phyloP scores from a whole-genome alignment of 1,140 invertebrate species.

The Ganaspis sp. region DNA sequence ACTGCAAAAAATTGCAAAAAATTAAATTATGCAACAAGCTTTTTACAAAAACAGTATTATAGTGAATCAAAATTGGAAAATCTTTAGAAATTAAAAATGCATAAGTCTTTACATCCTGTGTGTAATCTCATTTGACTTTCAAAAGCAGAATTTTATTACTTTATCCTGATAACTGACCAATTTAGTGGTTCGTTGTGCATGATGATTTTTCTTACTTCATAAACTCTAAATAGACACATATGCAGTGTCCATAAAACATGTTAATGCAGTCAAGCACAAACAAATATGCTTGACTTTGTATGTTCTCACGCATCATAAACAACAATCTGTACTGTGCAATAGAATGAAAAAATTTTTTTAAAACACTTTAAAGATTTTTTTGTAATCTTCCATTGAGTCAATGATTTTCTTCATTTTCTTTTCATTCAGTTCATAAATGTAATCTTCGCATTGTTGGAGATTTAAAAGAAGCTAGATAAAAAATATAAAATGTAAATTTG shows the following conservation, averaged over 20 bases:
- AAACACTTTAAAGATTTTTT: not conserved
- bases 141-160: not conserved
- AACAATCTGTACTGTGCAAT: not conserved
- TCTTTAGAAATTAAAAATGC: not conserved
- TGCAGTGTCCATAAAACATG: not conserved
- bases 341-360: not conserved
- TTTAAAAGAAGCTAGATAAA: too few species aligned
- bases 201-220: slow-evolving; percentile 15
- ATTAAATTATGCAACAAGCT: too few species aligned
- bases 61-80: not conserved
- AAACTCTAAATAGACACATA: not conserved
- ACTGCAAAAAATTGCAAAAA: too few species aligned
- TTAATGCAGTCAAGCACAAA: not conserved
- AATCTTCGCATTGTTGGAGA: slow-evolving; percentile 40
- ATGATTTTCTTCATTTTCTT: too few species aligned
- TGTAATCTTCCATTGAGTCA: not conserved
- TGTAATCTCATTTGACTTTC: slow-evolving; percentile 7
- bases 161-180: slow-evolving; percentile 19
- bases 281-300: slow-evolving; percentile 2
- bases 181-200: slow-evolving; percentile 25
- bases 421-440: too few species aligned
- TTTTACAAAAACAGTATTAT: too few species aligned
- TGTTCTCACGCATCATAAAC: slow-evolving; percentile 16
- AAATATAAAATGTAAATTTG: too few species aligned
- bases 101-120: not conserved